These are phyloP conservation scores for Tillus elongatus DNA, from an alignment of 2,888 invertebrate species.

Conservation along the genomic window DNA sequence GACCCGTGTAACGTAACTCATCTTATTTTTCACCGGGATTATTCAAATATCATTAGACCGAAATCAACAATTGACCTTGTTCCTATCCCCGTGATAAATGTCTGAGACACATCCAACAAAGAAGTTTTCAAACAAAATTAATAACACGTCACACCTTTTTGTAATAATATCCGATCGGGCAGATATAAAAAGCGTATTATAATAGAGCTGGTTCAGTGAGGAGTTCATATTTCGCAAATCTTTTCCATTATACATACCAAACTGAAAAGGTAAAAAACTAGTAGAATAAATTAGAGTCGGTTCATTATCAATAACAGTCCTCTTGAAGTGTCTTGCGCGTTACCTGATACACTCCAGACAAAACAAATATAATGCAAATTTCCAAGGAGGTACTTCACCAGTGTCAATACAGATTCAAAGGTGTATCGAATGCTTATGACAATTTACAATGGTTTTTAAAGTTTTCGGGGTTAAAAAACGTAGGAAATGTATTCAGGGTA, in stretches of 20 bases:
- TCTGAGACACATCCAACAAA: conserved; percentile 4
- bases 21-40: too few relatives aligned
- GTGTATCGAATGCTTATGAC: conserved; percentile 30
- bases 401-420: conserved; percentile 25
- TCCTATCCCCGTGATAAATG: conserved; percentile 8
- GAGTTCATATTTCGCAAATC: background rate
- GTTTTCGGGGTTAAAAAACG: conserved; percentile 26
- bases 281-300: background rate
- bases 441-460: conserved; percentile 34
- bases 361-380: conserved; percentile 28
- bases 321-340: conserved; percentile 8
- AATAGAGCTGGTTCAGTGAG: background rate
- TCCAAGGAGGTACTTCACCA: conserved; percentile 24
- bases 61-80: conserved; percentile 34
- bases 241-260: conserved; percentile 6
- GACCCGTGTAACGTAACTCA: too few relatives aligned
- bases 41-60: too few relatives aligned
- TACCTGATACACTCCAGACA: conserved; percentile 26
- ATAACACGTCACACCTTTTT: conserved; percentile 3
- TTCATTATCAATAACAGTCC: conserved; percentile 1
- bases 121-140: conserved; percentile 7
- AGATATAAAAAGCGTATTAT: background rate
- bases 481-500: conserved; percentile 31
- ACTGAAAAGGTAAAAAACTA: conserved; percentile 1
- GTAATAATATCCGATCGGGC: too few relatives aligned